Percentiles rank a stretch among this genome's conserved stretches.
These are phyloP conservation scores for Apamea monoglypha DNA, from an alignment of 2,888 invertebrate genomes.

Conservation along the genomic window DNA sequence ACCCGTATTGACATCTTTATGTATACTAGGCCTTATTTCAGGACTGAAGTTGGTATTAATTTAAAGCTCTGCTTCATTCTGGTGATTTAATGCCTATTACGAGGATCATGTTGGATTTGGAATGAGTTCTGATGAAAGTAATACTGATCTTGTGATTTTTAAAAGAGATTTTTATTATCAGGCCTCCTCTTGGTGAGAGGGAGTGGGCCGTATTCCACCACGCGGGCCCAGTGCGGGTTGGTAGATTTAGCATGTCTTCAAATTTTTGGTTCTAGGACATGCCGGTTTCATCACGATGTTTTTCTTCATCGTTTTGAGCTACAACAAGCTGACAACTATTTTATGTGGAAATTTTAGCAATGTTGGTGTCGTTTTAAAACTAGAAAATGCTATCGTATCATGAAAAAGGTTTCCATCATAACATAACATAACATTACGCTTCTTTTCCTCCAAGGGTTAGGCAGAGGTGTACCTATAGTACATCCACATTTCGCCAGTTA, in stretches of 20 bases:
- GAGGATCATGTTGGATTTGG: not conserved
- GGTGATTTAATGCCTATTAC: not conserved
- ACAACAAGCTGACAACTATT: no score
- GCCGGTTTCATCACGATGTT: no score
- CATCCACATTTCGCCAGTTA: no score
- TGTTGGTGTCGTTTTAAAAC: not conserved
- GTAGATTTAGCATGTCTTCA: no score
- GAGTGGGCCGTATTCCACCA: no score
- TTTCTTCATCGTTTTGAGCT: no score
- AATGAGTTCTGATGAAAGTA: not conserved
- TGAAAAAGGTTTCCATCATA: not conserved
- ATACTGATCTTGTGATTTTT: not conserved
- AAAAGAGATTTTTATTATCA: not conserved
- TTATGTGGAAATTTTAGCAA: not conserved
- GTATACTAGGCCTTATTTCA: constrained; percentile 16
- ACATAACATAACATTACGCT: no score
- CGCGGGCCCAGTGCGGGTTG: no score
- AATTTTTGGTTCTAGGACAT: no score
- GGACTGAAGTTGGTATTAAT: constrained; percentile 17
- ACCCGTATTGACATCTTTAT: constrained; percentile 51
- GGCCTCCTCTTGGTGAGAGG: no score
- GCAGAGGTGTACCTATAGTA: no score
- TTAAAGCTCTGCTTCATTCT: not conserved
- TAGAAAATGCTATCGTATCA: not conserved
- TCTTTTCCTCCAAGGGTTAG: no score